A percentile compares a stretch with the other conserved stretches of the same genome.
These are phyloP conservation scores for Salvator merianae DNA, from an alignment of 2,113 vertebrate genomes.

Conservation along the genomic window DNA sequence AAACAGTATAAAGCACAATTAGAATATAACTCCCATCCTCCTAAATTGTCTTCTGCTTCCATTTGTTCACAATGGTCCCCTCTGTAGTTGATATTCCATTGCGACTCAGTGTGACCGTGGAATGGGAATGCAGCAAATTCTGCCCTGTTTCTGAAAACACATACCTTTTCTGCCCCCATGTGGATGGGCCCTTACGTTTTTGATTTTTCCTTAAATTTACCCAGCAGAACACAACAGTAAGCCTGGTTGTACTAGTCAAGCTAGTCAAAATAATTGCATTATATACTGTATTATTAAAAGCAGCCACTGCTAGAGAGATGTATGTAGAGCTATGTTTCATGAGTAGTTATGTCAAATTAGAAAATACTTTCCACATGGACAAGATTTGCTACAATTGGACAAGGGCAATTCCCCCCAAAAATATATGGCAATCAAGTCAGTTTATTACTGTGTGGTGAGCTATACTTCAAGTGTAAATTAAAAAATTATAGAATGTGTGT, in stretches of 20 bases:
- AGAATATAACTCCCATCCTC: no score
- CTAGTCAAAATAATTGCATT: neutral
- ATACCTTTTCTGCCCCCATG: no score
- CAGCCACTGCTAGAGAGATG: neutral
- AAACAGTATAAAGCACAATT: no score
- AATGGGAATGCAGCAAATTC: no score
- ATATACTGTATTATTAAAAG: neutral
- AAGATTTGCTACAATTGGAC: neutral
- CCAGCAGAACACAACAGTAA: neutral
- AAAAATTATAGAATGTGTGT: slow-evolving; percentile 28
- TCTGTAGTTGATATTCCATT: no score
- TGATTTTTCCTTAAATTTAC: neutral
- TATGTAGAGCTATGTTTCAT: neutral
- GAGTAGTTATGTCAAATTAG: neutral
- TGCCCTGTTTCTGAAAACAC: no score
- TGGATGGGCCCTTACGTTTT: neutral
- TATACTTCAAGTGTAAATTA: neutral
- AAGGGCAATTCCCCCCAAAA: neutral
- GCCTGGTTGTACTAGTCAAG: neutral
- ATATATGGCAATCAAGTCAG: slow-evolving; percentile 1
- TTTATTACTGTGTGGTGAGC: slow-evolving; percentile 19
- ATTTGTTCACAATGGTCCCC: no score
- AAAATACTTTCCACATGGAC: neutral
- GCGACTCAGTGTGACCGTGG: no score
- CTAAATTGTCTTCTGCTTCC: no score